Conservation (phyloP, 2,888 invertebrate genomes). For the Meghimatium bilineatum region DNA sequence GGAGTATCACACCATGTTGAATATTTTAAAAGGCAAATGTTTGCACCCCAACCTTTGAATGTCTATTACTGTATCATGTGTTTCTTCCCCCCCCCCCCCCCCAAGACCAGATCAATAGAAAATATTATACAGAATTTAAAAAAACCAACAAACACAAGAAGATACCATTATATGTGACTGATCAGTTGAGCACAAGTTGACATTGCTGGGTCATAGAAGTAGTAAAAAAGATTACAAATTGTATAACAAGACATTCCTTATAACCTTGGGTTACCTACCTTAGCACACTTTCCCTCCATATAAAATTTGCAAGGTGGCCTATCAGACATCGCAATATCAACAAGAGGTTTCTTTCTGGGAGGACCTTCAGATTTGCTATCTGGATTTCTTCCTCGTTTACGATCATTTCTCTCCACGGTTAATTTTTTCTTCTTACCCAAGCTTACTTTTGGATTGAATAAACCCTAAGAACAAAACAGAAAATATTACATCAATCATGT, state of each 20-base stretch:
- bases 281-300: slow-evolving; percentile 89
- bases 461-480: slow-evolving; percentile 19
- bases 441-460: slow-evolving; percentile 39
- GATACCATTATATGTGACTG: no score
- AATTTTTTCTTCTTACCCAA: slow-evolving; percentile 32
- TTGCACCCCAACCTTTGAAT: no score
- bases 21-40: no score
- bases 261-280: slow-evolving; percentile 65
- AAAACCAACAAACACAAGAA: no score
- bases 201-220: not conserved
- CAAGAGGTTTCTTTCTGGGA: slow-evolving; percentile 66
- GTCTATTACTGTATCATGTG: no score
- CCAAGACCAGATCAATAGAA: no score
- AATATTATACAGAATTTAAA: not conserved
- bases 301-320: slow-evolving; percentile 85
- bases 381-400: slow-evolving; percentile 48
- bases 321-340: slow-evolving; percentile 68
- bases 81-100: no score
- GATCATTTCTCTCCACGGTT: slow-evolving; percentile 21
- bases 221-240: not conserved
- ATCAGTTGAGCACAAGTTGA: no score
- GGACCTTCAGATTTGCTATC: slow-evolving; percentile 51
- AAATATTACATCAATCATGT: not conserved
- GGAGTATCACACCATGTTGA: no score
- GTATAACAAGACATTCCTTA: not conserved